Evolutionary conservation across 2,797 vertebrate genomes (phyloP).

Genomic region (Alfaro cultratus): DNA sequence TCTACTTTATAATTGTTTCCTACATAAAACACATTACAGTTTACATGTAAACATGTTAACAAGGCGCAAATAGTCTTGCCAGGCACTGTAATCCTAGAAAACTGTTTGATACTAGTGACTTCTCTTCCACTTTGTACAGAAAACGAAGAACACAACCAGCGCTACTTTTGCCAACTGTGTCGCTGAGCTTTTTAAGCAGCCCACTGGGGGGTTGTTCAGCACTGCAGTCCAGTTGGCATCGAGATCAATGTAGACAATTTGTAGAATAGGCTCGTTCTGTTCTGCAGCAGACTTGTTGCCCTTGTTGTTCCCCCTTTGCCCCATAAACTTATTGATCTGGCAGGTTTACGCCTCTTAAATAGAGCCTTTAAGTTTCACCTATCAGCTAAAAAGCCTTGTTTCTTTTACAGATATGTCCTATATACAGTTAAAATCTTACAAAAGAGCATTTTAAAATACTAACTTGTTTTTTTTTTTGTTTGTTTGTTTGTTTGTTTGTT

Average conservation of each 20-base stretch:
- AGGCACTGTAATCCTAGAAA: slow-evolving; percentile 22
- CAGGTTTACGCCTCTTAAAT: slow-evolving; percentile 1
- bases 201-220: slow-evolving; percentile 40
- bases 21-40: background rate
- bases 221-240: slow-evolving; percentile 36
- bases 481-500: background rate
- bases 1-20: background rate
- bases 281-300: slow-evolving; percentile 26
- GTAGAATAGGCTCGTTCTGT: slow-evolving; percentile 30
- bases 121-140: slow-evolving; percentile 36
- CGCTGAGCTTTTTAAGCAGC: slow-evolving; percentile 57
- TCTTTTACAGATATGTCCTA: background rate
- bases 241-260: slow-evolving; percentile 51
- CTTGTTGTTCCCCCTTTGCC: background rate
- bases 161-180: slow-evolving; percentile 58
- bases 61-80: background rate
- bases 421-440: background rate
- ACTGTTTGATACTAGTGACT: slow-evolving; percentile 53
- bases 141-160: slow-evolving; percentile 19
- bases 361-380: slow-evolving; percentile 2
- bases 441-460: background rate
- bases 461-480: background rate
- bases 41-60: background rate
- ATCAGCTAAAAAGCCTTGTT: background rate
- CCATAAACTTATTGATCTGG: slow-evolving; percentile 20